Conservation (phyloP, 2,888 invertebrate species). For the Agrotis ipsilon region DNA sequence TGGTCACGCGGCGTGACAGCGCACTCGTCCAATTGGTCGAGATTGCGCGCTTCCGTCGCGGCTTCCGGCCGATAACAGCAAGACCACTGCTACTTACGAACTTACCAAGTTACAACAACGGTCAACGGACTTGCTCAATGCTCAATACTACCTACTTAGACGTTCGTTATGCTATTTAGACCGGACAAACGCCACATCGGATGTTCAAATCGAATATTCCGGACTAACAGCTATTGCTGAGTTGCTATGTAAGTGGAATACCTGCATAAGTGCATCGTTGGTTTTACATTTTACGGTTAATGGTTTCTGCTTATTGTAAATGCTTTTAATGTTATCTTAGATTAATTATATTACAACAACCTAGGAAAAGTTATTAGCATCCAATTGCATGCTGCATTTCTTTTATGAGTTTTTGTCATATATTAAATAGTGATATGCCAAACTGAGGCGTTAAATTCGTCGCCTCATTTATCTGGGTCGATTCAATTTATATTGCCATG, state of each 20-base stretch:
- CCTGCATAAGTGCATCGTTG: neutral
- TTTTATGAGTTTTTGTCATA: neutral
- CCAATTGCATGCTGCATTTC: neutral
- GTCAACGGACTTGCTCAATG: conserved; percentile 84
- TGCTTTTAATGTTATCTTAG: neutral
- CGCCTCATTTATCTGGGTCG: neutral
- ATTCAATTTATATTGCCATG: neutral
- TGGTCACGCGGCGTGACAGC: conserved; percentile 87
- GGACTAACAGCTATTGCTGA: conserved; percentile 45
- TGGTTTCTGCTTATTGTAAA: neutral
- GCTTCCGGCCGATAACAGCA: conserved; percentile 89
- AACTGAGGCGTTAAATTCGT: neutral
- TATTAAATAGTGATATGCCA: too few species aligned
- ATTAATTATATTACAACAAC: neutral
- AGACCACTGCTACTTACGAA: conserved; percentile 74
- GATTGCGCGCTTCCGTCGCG: conserved; percentile 89
- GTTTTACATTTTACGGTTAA: conserved; percentile 9
- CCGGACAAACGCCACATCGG: conserved; percentile 61
- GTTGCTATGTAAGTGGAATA: conserved; percentile 16
- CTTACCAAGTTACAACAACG: conserved; percentile 79
- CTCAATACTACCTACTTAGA: conserved; percentile 65
- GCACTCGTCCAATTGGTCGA: conserved; percentile 88
- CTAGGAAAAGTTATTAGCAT: neutral
- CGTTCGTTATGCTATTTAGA: conserved; percentile 62
- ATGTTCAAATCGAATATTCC: conserved; percentile 60